phyloP scores from a whole-genome alignment of 2,113 vertebrate species.

The Miniopterus natalensis region DNA sequence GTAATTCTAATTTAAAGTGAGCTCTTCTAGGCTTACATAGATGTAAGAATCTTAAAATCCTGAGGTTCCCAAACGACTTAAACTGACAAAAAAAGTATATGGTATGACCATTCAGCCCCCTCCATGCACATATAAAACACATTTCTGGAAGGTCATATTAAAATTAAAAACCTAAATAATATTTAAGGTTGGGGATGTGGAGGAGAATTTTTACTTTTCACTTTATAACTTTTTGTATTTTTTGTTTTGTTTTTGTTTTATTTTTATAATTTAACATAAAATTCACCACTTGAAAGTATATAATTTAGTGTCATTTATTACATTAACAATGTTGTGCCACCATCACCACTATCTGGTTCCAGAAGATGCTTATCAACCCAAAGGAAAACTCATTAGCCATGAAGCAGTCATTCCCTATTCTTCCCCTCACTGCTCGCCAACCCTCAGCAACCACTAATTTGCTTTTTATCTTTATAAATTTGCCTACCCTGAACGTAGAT shows the following conservation, averaged over 20 bases:
- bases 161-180: neutral
- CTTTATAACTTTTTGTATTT: neutral
- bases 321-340: neutral
- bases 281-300: neutral
- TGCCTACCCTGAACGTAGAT: neutral
- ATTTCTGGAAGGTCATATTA: neutral
- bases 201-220: neutral
- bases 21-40: neutral
- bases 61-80: neutral
- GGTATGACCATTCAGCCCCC: neutral
- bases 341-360: neutral
- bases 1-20: slow-evolving; percentile 37
- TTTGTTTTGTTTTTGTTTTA: neutral
- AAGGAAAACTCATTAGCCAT: neutral
- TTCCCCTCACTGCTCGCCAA: neutral
- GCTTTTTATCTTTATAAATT: neutral
- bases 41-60: neutral
- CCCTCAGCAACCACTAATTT: neutral
- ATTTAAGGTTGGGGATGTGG: neutral
- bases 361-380: neutral
- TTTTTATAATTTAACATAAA: neutral
- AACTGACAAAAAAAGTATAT: neutral
- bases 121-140: neutral
- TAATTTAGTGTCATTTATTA: neutral
- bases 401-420: too few relatives aligned